Base-by-base conservation (phyloP, 2,113 vertebrate genomes). In the Tupaia tana region DNA sequence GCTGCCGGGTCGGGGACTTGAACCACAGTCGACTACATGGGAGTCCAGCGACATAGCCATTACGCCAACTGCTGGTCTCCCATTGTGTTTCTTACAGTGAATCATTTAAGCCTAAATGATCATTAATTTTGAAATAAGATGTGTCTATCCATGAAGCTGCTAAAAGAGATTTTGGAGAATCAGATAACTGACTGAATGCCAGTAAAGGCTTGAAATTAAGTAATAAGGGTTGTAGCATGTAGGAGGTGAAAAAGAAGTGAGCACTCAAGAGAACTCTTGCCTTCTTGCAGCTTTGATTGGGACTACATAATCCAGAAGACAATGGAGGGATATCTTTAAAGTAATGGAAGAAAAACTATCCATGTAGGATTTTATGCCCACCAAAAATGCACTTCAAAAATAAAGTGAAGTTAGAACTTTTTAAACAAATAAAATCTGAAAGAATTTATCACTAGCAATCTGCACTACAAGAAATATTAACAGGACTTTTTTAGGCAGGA, bases 341-440 rank as follows among this genome's bases (percentile, higher is more conserved):
- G 20, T 31, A 24, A 86, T 14, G 9, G 66, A 75, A 71, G 69
- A 78, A 83, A 89, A 94, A 71, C 25, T 67, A 2, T 67, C 71
- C 31, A 27, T 71, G 13, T 70, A 70, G 54, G 80, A 31, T 86
- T 78, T 67, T 43, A 86, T 71, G n/a, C 58, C 54, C 74, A 91
- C 59, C 27, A n/a, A 91, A 74, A 86, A 86, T 59, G 11, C 24
- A 8, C 63, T 91, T 80, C 19, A 89, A 96, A 88, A 92, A 43
- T 67, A 67, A 73, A 86, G 9, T 66, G 82, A 43, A 77, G 86
- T 52, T 19, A 66, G 94, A 94, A 18, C 4, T 73, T 94, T 54
- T 93, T n/a, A 83, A 93, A 74, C 29, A 83, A 77, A 66, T 54
- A 54, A 67, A 84, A 82, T 43, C 69, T 88, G 16, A 93, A 79